Evolutionary conservation across 2,888 invertebrate species (phyloP), one percentile per base, ranked within the genome.

Genomic region (Helicoverpa assulta): DNA sequence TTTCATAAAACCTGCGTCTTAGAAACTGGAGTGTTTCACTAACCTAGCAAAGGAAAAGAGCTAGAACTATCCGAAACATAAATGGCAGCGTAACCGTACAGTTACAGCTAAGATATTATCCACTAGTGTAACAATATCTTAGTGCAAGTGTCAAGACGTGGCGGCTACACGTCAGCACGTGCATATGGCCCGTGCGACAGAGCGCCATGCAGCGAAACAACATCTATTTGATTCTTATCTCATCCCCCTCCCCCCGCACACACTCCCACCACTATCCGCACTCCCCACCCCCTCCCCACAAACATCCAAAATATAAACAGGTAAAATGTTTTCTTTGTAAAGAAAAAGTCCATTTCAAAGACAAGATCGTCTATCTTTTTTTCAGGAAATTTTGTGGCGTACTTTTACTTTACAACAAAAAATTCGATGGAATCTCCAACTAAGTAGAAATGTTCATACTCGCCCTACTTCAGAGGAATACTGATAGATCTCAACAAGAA

Each of bases 161-260:
- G 88, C 86, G 86, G 88, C 85, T 83, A 87, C 85, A 86, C 90
- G 92, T 94, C 93, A 89, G 85, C 94, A 90, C 92, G 88, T 94
- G 94, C 94, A 94, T 93, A 92, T 90, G 91, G 88, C 87, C 86
- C 86, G 89, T 80, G 81, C 90, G 90, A 90, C 91, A 88, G 87
- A 90, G 92, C 90, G 88, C 89, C 90, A 86, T 94, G 95, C 94
- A 94, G 91, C 90, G 94, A 93, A 95, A 94, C 94, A 94, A 95
- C 95, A 95, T 95, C 94, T 92, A 95, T 95, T 95, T 95, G 95
- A 95, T 95, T 94, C 94, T 93, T 95, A 95, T 95, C 95, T 94
- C 87, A 83, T 86, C 89, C 90, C 87, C 83, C 82, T 81, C 81
- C 86, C 86, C 82, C 83, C 78, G 57, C 60, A 75, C 79, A 66